Evolutionary conservation across 2,797 vertebrate genomes (phyloP).

Genomic region (Numenius phaeopus): DNA sequence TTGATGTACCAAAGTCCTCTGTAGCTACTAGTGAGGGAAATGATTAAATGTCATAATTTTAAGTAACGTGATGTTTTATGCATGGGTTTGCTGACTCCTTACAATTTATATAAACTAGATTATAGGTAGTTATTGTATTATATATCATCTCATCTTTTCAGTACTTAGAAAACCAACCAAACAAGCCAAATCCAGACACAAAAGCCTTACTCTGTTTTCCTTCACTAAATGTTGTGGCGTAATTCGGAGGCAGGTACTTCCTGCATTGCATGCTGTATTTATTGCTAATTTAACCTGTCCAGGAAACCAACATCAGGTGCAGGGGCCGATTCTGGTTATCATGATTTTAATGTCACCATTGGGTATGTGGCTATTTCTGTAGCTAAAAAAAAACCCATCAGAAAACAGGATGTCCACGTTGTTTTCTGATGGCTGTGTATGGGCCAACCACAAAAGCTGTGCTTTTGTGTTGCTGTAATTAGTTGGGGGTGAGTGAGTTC

Average conservation of each 20-base stretch:
- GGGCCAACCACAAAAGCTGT: rapidly evolving
- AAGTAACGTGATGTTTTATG: not conserved
- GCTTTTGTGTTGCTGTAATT: not conserved
- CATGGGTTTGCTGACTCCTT: not conserved
- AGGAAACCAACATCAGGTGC: not conserved
- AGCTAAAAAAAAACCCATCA: not conserved
- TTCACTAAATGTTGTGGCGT: not conserved
- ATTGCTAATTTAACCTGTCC: not conserved
- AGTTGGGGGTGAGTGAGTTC: not conserved
- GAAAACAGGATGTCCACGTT: rapidly evolving
- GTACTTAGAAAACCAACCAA: not conserved
- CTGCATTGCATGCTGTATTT: not conserved
- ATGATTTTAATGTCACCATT: not conserved
- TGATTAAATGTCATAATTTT: not conserved
- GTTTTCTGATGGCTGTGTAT: not conserved
- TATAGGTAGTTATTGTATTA: not conserved
- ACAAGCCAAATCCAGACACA: not conserved
- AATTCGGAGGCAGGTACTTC: not conserved
- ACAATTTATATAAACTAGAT: not conserved
- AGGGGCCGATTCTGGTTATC: rapidly evolving
- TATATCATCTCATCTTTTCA: not conserved
- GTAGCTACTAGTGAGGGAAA: not conserved
- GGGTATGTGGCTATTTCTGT: not conserved
- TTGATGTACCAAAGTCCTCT: not conserved
- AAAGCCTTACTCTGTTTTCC: not conserved